Evolutionary conservation across 2,888 invertebrate species (phyloP).

Genomic region (Marronus borbonicus): DNA sequence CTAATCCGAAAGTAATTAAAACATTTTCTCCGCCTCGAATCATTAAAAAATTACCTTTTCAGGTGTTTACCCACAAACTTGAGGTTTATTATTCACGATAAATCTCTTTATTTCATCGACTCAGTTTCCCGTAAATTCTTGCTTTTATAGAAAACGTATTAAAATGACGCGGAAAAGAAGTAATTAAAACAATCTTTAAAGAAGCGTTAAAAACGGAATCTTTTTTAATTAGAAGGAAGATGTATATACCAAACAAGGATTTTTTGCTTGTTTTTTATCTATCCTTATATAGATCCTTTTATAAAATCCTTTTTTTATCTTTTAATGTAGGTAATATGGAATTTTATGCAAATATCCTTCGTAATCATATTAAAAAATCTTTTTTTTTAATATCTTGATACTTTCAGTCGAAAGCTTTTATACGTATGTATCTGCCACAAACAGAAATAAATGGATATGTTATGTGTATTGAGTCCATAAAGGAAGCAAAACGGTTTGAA

Average conservation of each 20-base stretch:
- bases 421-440: background rate
- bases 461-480: background rate
- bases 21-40: conserved; percentile 59
- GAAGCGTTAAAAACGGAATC: too few relatives aligned
- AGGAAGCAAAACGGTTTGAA: conserved; percentile 53
- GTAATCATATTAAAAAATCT: too few relatives aligned
- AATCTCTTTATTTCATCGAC: conserved; percentile 8
- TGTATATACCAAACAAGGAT: too few relatives aligned
- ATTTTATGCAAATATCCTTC: too few relatives aligned
- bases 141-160: background rate
- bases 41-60: conserved; percentile 60
- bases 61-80: conserved; percentile 35
- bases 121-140: conserved; percentile 10
- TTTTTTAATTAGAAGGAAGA: too few relatives aligned
- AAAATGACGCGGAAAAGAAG: background rate
- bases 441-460: background rate
- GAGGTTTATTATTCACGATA: conserved; percentile 15
- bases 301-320: too few relatives aligned
- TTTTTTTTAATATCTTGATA: too few relatives aligned
- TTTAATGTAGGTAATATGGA: too few relatives aligned
- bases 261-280: too few relatives aligned
- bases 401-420: background rate
- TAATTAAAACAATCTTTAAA: conserved; percentile 19
- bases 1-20: conserved; percentile 66
- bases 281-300: too few relatives aligned